Conservation (phyloP, 2,113 vertebrate genomes). For the human region DNA sequence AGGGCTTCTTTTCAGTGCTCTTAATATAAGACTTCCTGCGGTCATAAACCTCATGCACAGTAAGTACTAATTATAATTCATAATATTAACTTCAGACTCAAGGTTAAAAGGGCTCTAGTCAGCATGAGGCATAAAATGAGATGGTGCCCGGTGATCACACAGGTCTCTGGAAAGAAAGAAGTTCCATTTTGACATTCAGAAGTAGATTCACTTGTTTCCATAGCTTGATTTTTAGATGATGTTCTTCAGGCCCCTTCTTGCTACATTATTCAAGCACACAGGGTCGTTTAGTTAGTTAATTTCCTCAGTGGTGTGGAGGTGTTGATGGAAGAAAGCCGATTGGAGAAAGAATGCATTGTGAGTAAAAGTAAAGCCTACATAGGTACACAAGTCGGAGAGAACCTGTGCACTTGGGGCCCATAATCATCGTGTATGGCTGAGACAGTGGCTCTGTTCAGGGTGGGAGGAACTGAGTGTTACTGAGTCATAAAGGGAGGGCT, state of each 20-base stretch:
- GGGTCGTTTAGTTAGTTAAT: background rate
- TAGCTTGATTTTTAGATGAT: background rate
- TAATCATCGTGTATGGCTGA: background rate
- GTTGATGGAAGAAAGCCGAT: background rate
- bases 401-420: background rate
- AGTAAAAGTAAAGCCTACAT: background rate
- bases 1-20: background rate
- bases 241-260: background rate
- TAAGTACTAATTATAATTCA: background rate
- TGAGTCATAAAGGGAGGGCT: slow-evolving; percentile 23
- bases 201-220: background rate
- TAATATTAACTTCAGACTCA: background rate
- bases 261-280: background rate
- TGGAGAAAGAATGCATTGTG: background rate
- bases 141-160: background rate
- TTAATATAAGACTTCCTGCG: background rate
- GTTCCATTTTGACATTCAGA: slow-evolving; percentile 28
- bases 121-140: background rate
- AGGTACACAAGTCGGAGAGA: background rate
- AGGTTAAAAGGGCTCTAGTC: background rate
- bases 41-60: background rate
- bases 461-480: background rate
- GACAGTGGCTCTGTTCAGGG: background rate
- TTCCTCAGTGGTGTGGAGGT: background rate
- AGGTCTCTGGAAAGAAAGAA: background rate